Evolutionary conservation across 2,888 invertebrate genomes (phyloP).

Genomic region (Philonicus albiceps): DNA sequence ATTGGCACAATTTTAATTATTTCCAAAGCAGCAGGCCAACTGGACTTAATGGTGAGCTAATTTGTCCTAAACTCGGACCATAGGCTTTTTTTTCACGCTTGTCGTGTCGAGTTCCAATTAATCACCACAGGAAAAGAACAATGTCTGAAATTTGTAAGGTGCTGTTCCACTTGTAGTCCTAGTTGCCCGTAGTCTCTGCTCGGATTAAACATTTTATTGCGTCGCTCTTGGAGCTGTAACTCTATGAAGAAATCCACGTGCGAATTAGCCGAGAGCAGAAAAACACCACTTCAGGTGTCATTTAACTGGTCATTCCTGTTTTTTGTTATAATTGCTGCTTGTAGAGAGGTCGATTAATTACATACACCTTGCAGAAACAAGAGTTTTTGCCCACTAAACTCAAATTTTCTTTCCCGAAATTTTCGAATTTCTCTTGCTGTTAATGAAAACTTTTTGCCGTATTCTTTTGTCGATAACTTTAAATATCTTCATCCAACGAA

Average conservation of each 20-base stretch:
- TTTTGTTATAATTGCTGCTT: neutral
- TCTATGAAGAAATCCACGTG: neutral
- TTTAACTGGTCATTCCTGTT: neutral
- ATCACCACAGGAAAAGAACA: neutral
- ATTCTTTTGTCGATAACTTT: neutral
- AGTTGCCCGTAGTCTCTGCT: neutral
- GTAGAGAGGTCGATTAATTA: neutral
- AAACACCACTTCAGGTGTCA: neutral
- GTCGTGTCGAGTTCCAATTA: neutral
- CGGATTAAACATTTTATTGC: neutral
- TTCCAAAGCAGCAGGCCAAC: neutral
- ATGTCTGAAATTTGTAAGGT: neutral
- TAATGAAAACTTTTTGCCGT: neutral
- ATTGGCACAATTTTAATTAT: neutral
- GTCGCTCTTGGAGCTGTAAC: neutral
- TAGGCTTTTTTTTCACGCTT: neutral
- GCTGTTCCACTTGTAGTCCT: neutral
- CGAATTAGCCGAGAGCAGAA: neutral
- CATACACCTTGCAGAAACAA: neutral
- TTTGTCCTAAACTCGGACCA: neutral
- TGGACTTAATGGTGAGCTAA: neutral
- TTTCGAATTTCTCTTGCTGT: neutral
- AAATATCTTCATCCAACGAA: neutral
- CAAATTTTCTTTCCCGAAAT: neutral
- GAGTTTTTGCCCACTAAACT: neutral